Evolutionary conservation across 1,140 invertebrate species (phyloP).

Genomic region (Aporrectodea caliginosa): DNA sequence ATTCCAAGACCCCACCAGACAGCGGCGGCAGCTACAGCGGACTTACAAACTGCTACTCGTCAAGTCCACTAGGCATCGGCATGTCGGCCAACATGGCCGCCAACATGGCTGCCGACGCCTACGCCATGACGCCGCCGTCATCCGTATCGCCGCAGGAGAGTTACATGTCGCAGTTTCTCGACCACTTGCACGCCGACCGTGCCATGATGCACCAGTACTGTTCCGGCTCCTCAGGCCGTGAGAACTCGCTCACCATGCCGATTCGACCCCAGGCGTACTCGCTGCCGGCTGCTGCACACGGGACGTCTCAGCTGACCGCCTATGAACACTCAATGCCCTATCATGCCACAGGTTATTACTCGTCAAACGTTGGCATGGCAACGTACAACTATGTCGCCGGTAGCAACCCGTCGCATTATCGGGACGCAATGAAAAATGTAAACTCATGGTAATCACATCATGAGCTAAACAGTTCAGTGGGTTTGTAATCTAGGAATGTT

Average conservation of each 20-base stretch:
- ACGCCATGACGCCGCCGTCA: slow-evolving; percentile 82
- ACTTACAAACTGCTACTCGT: slow-evolving; percentile 40
- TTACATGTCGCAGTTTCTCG: neutral
- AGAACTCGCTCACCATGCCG: neutral
- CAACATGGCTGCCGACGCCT: slow-evolving; percentile 35
- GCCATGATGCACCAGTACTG: neutral
- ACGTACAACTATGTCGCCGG: neutral
- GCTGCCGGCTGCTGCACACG: neutral
- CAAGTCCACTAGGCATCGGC: slow-evolving; percentile 35
- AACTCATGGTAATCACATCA: neutral
- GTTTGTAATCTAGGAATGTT: no score
- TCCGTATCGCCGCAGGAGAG: slow-evolving; percentile 83
- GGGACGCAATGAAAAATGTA: neutral
- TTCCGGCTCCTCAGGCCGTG: neutral
- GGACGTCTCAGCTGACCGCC: neutral
- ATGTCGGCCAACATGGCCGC: slow-evolving; percentile 21
- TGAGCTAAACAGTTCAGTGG: no score
- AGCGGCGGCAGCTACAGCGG: slow-evolving; percentile 28
- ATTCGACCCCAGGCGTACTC: neutral
- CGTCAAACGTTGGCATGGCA: neutral
- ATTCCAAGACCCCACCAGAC: neutral
- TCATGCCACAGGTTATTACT: neutral
- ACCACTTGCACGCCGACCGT: neutral
- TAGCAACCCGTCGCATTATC: neutral
- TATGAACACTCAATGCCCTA: neutral